Base-by-base conservation (phyloP, 2,888 invertebrate genomes). In the Anodontia alba region DNA sequence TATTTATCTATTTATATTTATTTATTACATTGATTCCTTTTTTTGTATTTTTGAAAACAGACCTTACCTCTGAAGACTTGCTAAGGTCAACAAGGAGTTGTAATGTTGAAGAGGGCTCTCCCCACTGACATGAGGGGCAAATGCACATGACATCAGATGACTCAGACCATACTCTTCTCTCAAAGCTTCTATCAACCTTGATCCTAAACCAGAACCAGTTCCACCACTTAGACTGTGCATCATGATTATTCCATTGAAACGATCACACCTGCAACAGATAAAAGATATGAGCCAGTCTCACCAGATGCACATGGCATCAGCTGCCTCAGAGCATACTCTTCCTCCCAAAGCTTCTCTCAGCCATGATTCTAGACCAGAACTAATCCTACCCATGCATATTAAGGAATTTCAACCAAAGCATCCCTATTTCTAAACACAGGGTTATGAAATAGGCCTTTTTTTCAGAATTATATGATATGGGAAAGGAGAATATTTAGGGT, bases 301-400 rank as follows among this genome's bases (percentile, higher is more conserved):
- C n/a, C 91, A 71, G 94, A 90, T 7, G 90, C 88, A 86, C 93
- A 93, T 17, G 92, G 91, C 81, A 93, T 78, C 26, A 94, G 78
- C 73, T 93, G 90, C 42, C 89, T 84, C 74, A 92, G 76, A 0
- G 92, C 90, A 76, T 91, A 93, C 51, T 90, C 90, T 38, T 94
- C n/a, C 93, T 36, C 92, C 75, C 38, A 94, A 73, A 12, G 78
- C 42, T 85, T 94, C 93, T 33, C 86, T 84, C 46, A 94, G 84
- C 23, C 90, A 86, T 8, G 93, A 92, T 43, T 94, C 94, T 42
- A 94, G 83, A 23, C 94, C 93, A 78, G 94, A 93, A 2, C 94
- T 94, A 5, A 94, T 94, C 1, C 94, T 94, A 8, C 94, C 94
- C n/a, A n/a, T n/a, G n/a, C n/a, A n/a, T n/a, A n/a, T n/a, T n/a